Evolutionary conservation across 2,888 invertebrate species (phyloP).

Genomic region (Branchipolynoe longqiensis): DNA sequence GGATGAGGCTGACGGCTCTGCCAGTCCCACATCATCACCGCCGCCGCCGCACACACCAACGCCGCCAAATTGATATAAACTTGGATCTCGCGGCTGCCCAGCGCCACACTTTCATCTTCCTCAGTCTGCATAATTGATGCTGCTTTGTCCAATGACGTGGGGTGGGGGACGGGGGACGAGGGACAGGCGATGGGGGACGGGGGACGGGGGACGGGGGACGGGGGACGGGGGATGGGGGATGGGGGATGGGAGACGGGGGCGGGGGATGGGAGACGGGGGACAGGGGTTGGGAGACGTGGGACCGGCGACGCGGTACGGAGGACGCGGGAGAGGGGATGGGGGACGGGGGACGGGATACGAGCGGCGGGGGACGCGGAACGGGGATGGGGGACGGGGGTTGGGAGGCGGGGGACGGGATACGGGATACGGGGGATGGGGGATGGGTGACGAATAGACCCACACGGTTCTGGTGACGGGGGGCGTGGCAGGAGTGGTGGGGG

Average conservation of each 20-base stretch:
- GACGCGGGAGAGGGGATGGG: not conserved
- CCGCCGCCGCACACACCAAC: not conserved
- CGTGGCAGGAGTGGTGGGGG: too few species aligned
- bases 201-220: not conserved
- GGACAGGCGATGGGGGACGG: conserved; percentile 23
- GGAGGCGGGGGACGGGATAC: not conserved
- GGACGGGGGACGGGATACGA: not conserved
- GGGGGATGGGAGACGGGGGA: conserved; percentile 10
- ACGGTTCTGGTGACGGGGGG: too few species aligned
- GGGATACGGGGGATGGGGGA: not conserved
- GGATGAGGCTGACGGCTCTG: not conserved
- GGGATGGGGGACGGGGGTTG: not conserved
- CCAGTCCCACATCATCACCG: not conserved
- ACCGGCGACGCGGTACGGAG: too few species aligned
- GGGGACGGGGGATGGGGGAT: not conserved
- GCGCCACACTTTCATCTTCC: conserved; percentile 32
- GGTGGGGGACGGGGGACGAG: not conserved
- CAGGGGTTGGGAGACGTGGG: too few species aligned
- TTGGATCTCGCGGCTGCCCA: not conserved
- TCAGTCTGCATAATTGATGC: conserved; percentile 10
- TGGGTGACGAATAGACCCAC: too few species aligned
- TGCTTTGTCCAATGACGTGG: conserved; percentile 24
- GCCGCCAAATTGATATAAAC: conserved; percentile 1
- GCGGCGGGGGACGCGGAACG: not conserved
- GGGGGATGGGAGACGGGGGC: conserved; percentile 7